Base-by-base conservation (phyloP, 2,113 vertebrate genomes). In the Grammomys surdaster region DNA sequence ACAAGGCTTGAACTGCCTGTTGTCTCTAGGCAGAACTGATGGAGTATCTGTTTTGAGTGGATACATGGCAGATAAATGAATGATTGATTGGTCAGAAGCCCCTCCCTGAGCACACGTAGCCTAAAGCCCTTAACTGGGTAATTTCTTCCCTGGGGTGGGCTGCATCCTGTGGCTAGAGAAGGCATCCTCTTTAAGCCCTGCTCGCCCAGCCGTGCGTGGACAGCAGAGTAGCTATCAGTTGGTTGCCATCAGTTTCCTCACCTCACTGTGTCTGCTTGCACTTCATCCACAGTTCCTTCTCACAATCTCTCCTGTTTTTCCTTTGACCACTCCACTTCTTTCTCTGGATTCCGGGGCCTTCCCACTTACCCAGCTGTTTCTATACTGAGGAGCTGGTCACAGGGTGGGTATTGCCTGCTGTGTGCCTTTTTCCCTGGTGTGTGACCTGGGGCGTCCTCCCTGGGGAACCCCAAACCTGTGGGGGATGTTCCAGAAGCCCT, bases 371-470 rank as follows among this genome's bases (percentile, higher is more conserved):
- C 98, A 99, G 98, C 98, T 99, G 98, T 99, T 99, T 98, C 97
- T 98, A 98, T 98, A 98, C 98, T 98, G 98, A 99, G 98, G 98
- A 98, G 98, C 63, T 98, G 97, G 81, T 98, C 6, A 96, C 98
- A 96, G 98, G 98, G 98, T 99, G 98, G 98, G 98, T 99, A 98
- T 98, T 82, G 96, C 95, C 93, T 98, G 98, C 97, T 96, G 95
- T 97, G 97, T 97, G 97, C 96, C 90, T 95, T 33, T 95, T 93
- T 77, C n/a, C 78, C 77, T 97, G 90, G 54, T 96, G 95, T 97
- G 96, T 95, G 93, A 76, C 0, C 63, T 33, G 95, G 96, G 85
- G 20, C 1, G 2, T 63, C 81, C n/a, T 77, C 82, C 88, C 67
- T 73, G 92, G 93, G 76, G 90, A 65, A 60, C 54, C 36, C 48